A percentile compares a stretch with the other conserved stretches of the same genome.
Evolutionary conservation across 2,888 invertebrate species (phyloP).

Genomic region (Mimumesa dahlbomi): DNA sequence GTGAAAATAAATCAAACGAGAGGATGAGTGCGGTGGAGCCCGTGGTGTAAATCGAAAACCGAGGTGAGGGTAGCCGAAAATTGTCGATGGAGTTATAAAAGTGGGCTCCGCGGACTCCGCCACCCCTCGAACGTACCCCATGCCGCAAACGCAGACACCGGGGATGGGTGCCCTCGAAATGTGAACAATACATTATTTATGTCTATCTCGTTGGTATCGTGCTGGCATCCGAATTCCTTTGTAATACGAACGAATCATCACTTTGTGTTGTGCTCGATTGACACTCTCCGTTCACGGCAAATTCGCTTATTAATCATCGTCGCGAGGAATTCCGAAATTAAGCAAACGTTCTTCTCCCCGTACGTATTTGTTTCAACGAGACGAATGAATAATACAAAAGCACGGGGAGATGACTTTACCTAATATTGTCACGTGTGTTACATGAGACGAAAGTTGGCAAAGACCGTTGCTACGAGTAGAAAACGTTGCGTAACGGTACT

Average conservation of each 20-base stretch:
- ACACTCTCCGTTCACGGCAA: no score
- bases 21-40: constrained; percentile 48
- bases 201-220: constrained; percentile 46
- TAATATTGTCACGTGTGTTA: no score
- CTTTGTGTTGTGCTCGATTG: constrained; percentile 3
- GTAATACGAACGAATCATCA: constrained; percentile 43
- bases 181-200: constrained; percentile 70
- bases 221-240: constrained; percentile 59
- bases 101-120: constrained; percentile 66
- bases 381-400: no score
- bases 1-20: constrained; percentile 70
- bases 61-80: constrained; percentile 71
- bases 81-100: constrained; percentile 77
- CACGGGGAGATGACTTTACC: no score
- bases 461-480: constrained; percentile 29
- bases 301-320: no score
- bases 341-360: no score
- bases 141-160: constrained; percentile 49
- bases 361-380: no score
- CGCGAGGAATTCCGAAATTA: no score
- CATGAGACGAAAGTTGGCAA: no score
- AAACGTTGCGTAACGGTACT: constrained; percentile 8
- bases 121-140: constrained; percentile 58
- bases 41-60: constrained; percentile 65
- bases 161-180: constrained; percentile 53